Evolutionary conservation across 2,113 vertebrate genomes (phyloP), one percentile per base, ranked within the genome.

Genomic region (Narcine bancroftii): DNA sequence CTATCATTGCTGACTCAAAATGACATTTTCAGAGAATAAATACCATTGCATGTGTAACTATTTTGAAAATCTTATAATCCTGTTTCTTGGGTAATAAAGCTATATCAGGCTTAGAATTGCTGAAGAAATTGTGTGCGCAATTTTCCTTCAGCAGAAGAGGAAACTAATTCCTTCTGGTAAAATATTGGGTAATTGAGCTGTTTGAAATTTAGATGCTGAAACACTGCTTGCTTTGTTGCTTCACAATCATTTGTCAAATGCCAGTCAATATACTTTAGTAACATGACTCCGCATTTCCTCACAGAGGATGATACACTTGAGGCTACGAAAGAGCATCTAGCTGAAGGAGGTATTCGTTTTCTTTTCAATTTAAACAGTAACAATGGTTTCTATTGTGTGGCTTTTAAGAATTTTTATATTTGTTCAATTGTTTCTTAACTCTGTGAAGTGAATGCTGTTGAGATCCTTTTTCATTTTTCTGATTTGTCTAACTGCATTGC

Each of bases 281-380:
- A 91, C 19, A 6, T 91, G 33, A 71, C 39, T 66, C 60, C 10
- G 66, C 21, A 69, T 91, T 47, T 91, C 26, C 65, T 91, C 65
- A 89, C 85, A 91, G 89, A 91, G 10, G 39, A 24, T 17, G 65
- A 47, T 69, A 66, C 24, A 17, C 26, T 13, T 7, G 26, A 91
- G 24, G 42, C n/a, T 33, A 29, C 89, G 15, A 42, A 91, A 42
- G 65, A 47, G 10, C 89, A 91, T 45, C 24, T 5, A 69, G 39
- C 63, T 47, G 65, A 91, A 66, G 87, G 47, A 47, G 89, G 89
- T 91, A 71, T 69, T 33, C 1, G 89, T 91, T 45, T 91, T 69
- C 24, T 47, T 91, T 91, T 91, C 89, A 91, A 13, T 45, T 42
- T 66, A 13, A 39, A 69, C 42, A 26, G 2, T 7, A 47, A 15